These are phyloP conservation scores for Rhaphigaster nebulosa DNA, from an alignment of 2,888 invertebrate genomes.

Conservation along the genomic window DNA sequence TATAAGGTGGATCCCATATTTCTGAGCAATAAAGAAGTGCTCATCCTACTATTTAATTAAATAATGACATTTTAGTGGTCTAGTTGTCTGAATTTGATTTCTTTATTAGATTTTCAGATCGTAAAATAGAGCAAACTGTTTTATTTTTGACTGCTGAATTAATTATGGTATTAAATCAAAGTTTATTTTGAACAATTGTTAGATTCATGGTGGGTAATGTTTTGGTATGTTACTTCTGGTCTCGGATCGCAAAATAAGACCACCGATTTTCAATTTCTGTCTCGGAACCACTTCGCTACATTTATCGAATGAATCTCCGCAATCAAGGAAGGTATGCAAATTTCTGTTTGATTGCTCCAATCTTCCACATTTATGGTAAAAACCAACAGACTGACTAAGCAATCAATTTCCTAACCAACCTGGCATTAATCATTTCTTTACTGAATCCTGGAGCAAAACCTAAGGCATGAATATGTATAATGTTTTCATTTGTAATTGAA, in stretches of 20 bases:
- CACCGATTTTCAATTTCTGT: not conserved
- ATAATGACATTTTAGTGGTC: too few species aligned
- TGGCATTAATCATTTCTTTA: not conserved
- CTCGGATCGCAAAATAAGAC: not conserved
- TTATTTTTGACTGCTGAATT: too few species aligned
- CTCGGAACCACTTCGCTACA: not conserved
- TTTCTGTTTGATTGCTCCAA: conserved; percentile 1
- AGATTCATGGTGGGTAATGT: too few species aligned
- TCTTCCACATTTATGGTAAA: not conserved
- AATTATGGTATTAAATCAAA: too few species aligned
- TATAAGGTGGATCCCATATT: too few species aligned
- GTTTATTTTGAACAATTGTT: too few species aligned
- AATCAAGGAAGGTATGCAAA: conserved; percentile 32
- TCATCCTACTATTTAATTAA: too few species aligned
- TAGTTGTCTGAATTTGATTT: too few species aligned
- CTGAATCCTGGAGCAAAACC: not conserved
- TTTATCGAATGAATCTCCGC: conserved; percentile 5
- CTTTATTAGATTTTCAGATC: too few species aligned
- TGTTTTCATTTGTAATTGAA: not conserved
- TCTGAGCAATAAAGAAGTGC: too few species aligned
- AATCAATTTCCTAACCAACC: conserved; percentile 22
- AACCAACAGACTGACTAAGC: conserved; percentile 28
- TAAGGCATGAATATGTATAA: not conserved
- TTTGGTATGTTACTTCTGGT: not conserved
- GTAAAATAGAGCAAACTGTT: too few species aligned